Base-by-base conservation (phyloP, 2,888 invertebrate genomes). In the Prenolepis imparis region DNA sequence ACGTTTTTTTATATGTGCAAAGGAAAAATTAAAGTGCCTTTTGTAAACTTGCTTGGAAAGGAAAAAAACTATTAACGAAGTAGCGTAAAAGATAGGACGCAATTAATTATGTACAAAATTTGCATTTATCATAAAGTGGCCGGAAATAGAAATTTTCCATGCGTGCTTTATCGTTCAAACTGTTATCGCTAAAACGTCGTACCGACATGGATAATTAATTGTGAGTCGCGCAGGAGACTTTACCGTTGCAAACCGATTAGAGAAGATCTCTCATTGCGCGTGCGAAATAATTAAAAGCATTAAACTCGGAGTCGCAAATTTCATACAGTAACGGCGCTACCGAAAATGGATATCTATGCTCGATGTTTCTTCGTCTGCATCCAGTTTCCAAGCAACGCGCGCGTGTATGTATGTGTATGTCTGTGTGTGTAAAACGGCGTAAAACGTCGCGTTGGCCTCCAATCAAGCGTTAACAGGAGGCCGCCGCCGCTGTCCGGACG, bases 401-500 rank as follows among this genome's bases (percentile, higher is more conserved):
- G 5, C 5, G 36, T 5, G 36, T 5, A 5, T 5, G 6, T 5
- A 36, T 5, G 36, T 36, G 0, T 36, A 4, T 36, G 5, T 36
- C 3, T 36, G 4, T 83, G 84, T 66, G 85, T 82, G 86, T 86
- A 84, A 82, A 82, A 74, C 86, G 84, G 86, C 84, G 84, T 87
- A 89, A 86, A 89, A 87, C 89, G 84, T 89, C 89, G 80, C 80
- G 83, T 82, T 59, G 72, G 44, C 78, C 83, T 86, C 89, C 89
- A 89, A 89, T 89, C 89, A 89, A 89, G 89, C 89, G 87, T 89
- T 89, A 89, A 87, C 87, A 84, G 88, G 83, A 87, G 89, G 83
- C 87, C 87, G 78, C 84, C 89, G 57, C n/a, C 78, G 73, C 52
- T 59, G 78, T 55, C 70, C 48, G 87, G 88, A 86, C 88, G 89